Percentiles rank a stretch among this genome's conserved stretches.
Conservation (phyloP, 35 echinoderm and acorn worm species). For the Strongylocentrotus purpuratus region DNA sequence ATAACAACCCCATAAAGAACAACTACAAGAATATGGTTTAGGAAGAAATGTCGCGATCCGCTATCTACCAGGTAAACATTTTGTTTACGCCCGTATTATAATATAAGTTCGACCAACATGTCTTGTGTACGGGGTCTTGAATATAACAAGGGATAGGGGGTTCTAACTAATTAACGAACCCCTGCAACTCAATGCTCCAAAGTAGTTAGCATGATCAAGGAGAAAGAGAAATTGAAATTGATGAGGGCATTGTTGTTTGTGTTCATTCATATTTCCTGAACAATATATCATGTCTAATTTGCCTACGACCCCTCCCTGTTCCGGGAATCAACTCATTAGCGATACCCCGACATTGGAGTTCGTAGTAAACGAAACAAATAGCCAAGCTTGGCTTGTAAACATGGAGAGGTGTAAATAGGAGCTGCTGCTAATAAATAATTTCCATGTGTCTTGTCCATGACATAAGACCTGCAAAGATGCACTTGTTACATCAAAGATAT, state of each 20-base stretch:
- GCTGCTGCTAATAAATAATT: not conserved
- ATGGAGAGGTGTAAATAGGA: not conserved
- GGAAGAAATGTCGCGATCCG: too few relatives aligned
- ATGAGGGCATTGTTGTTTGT: not conserved
- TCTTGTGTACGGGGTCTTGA: too few relatives aligned
- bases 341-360: not conserved
- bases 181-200: too few relatives aligned
- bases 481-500: too few relatives aligned
- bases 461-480: not conserved
- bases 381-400: not conserved
- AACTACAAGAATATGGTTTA: too few relatives aligned
- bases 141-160: too few relatives aligned
- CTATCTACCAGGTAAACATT: too few relatives aligned
- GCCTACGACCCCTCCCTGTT: not conserved
- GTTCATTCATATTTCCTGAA: not conserved
- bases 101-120: too few relatives aligned
- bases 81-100: too few relatives aligned
- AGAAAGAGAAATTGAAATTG: not conserved
- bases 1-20: too few relatives aligned
- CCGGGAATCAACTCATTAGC: constrained; percentile 9
- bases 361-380: not conserved
- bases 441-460: not conserved
- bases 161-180: too few relatives aligned
- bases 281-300: not conserved
- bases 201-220: not conserved